Conservation (phyloP, 2,888 invertebrate genomes). For the Andricus quercusramuli region DNA sequence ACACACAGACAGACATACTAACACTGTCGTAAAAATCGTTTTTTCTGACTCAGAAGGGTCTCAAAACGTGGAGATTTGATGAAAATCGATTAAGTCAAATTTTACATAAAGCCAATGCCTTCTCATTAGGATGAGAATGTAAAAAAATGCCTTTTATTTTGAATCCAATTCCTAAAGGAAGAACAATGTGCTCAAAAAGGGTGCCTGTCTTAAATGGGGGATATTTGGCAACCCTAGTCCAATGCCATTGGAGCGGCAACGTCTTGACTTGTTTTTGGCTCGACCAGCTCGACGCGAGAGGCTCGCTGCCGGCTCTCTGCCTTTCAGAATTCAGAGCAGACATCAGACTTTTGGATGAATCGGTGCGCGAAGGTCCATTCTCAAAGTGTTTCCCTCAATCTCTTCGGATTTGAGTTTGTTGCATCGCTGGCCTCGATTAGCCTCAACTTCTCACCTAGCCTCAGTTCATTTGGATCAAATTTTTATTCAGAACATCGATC, state of each 20-base stretch:
- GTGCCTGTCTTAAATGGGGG: constrained; percentile 26
- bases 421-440: not conserved
- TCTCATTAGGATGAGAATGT: too few species aligned
- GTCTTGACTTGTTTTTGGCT: constrained; percentile 18
- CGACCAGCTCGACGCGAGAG: not conserved
- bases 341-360: constrained; percentile 32
- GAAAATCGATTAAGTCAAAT: too few species aligned
- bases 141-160: too few species aligned
- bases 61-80: too few species aligned
- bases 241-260: constrained; percentile 31
- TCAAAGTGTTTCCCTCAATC: not conserved
- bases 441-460: not conserved
- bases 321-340: constrained; percentile 35
- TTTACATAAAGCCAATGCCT: too few species aligned
- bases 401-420: not conserved
- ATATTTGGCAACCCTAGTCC: constrained; percentile 27
- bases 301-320: constrained; percentile 1
- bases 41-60: too few species aligned
- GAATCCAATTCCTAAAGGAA: not conserved
- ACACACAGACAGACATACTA: too few species aligned
- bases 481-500: not conserved
- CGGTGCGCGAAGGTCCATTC: constrained; percentile 32
- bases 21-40: too few species aligned
- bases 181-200: constrained; percentile 13
- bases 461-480: not conserved